phyloP scores from a whole-genome alignment of 2,113 vertebrate genomes.

The Poecilia latipinna region DNA sequence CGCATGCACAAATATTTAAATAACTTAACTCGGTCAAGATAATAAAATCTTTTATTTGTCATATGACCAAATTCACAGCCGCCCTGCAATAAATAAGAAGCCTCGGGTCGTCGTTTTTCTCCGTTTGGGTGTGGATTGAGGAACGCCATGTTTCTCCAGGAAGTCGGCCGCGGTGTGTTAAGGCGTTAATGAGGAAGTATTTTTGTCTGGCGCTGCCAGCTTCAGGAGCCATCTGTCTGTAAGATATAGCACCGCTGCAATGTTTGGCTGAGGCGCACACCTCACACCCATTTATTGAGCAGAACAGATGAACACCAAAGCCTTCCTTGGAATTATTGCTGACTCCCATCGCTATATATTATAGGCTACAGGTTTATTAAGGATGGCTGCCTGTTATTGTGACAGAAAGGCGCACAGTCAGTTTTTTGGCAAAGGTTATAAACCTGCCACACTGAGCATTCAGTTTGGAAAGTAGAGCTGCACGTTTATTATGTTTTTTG shows the following conservation, averaged over 20 bases:
- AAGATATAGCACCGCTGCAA: conserved; percentile 19
- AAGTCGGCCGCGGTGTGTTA: background rate
- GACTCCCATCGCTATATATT: conserved; percentile 23
- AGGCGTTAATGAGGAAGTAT: too few species aligned
- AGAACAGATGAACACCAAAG: conserved; percentile 18
- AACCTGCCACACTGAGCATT: too few species aligned
- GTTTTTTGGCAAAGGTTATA: background rate
- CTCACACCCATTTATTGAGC: conserved; percentile 12
- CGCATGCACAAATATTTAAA: too few species aligned
- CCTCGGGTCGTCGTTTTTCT: background rate
- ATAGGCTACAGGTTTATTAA: conserved; percentile 23
- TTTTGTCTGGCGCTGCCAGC: conserved; percentile 29
- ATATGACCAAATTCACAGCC: background rate
- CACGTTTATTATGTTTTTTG: background rate
- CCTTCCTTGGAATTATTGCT: conserved; percentile 21
- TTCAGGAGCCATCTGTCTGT: conserved; percentile 50
- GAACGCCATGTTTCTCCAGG: too few species aligned
- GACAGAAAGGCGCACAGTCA: background rate
- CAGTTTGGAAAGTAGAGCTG: background rate
- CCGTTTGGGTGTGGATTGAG: background rate
- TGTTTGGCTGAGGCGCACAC: conserved; percentile 17
- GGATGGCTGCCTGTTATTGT: conserved; percentile 18
- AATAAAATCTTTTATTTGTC: too few species aligned
- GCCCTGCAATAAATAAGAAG: background rate
- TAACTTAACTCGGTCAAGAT: too few species aligned